These are phyloP conservation scores for Philereme vetulata DNA, from an alignment of 2,888 invertebrate genomes.

Conservation along the genomic window DNA sequence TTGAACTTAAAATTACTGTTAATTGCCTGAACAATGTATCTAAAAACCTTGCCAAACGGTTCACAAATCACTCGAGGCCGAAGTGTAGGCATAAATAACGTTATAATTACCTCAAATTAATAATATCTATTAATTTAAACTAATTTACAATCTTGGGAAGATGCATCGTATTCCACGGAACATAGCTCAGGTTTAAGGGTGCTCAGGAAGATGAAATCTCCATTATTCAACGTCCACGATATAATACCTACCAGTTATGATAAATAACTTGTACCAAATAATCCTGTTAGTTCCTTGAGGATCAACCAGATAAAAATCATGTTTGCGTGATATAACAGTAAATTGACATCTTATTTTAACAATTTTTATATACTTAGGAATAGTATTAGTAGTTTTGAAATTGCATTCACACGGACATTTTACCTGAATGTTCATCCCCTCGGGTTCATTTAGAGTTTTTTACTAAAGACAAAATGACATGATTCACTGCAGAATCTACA, in stretches of 20 bases:
- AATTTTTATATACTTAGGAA: no score
- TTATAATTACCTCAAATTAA: conserved; percentile 10
- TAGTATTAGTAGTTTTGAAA: no score
- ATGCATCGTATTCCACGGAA: conserved; percentile 16
- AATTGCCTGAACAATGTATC: conserved; percentile 4
- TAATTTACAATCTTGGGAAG: conserved; percentile 10
- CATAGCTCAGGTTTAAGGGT: conserved; percentile 23
- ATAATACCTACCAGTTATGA: conserved; percentile 4
- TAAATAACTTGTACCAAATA: background rate
- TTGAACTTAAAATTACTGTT: background rate
- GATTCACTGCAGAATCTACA: no score
- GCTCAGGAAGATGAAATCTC: conserved; percentile 28
- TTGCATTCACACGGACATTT: no score
- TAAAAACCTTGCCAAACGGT: conserved; percentile 4
- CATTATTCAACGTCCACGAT: conserved; percentile 36
- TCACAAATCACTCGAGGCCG: background rate
- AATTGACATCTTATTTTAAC: no score
- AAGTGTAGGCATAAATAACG: background rate
- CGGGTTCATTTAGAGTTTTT: no score
- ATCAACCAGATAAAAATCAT: no score
- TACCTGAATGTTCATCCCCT: no score
- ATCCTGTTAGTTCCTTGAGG: no score
- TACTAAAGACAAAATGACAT: no score
- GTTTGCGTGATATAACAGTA: no score
- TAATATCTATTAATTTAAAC: conserved; percentile 7